Evolutionary conservation across 2,113 vertebrate species (phyloP), one percentile per base, ranked within the genome.

Genomic region (Rhizomys pruinosus): DNA sequence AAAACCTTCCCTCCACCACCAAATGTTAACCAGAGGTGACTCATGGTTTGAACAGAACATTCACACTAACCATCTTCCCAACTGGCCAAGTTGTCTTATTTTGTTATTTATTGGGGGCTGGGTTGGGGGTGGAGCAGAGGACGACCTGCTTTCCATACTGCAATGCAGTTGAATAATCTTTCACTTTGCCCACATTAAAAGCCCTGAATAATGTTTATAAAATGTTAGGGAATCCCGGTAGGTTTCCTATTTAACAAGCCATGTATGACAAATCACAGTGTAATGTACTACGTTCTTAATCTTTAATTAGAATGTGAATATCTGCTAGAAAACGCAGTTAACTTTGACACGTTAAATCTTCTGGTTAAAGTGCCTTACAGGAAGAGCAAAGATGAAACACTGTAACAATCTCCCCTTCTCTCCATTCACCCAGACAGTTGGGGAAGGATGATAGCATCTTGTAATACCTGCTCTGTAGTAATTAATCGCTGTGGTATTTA

Each of bases 401-500:
- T 98, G 98, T 97, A 98, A 97, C 98, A 97, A 98, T 98, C 98
- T 98, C 98, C 97, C 97, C 98, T 98, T 98, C 98, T 98, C 98
- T 98, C 98, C 98, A 98, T 98, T 99, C 98, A 98, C 98, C 98
- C 98, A 98, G 98, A 98, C 98, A 98, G 98, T 98, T 98, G 98
- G 98, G 98, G 98, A 98, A 98, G 98, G 98, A 98, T 98, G 98
- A 99, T 98, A 99, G 98, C 98, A 98, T 99, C 98, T 98, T 98
- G 98, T 98, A 98, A 98, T 99, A 99, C 99, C 98, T 99, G 99
- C 98, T 99, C 98, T 97, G 97, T 98, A 98, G 98, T 99, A 99
- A 99, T 99, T 99, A 99, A 99, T 99, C 98, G 98, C 98, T 99
- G 98, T 99, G 99, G 99, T 99, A 99, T 99, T 99, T 99, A 99